A percentile compares a stretch with the other conserved stretches of the same genome.
phyloP scores from a whole-genome alignment of 1,140 invertebrate species.

The Plectrocnemia conspersa region DNA sequence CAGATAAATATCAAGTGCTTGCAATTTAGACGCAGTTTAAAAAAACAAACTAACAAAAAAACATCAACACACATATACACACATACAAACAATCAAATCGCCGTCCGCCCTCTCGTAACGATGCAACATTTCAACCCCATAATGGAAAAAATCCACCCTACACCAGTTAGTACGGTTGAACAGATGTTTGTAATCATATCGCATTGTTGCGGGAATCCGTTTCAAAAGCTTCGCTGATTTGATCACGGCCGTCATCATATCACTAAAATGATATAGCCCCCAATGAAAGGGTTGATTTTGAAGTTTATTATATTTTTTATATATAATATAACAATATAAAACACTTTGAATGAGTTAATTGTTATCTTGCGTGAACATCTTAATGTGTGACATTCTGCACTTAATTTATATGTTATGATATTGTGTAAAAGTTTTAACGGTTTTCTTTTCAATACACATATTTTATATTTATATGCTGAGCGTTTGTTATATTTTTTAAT shows the following conservation, averaged over 20 bases:
- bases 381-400: background rate
- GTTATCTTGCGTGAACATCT: background rate
- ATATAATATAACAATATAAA: no score
- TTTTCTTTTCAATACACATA: background rate
- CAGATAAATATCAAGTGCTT: slow-evolving; percentile 27
- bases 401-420: background rate
- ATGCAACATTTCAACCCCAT: background rate
- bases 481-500: no score
- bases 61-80: slow-evolving; percentile 13
- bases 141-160: slow-evolving; percentile 1
- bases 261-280: background rate
- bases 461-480: no score
- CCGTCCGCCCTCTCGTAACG: background rate
- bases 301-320: no score
- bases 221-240: slow-evolving; percentile 11
- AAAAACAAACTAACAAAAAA: slow-evolving; percentile 18
- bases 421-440: background rate
- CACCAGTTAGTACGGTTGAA: slow-evolving; percentile 15
- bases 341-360: background rate
- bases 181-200: slow-evolving; percentile 33
- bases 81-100: slow-evolving; percentile 10
- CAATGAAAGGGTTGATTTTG: background rate
- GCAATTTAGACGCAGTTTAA: slow-evolving; percentile 29
- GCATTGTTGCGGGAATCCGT: slow-evolving; percentile 22
- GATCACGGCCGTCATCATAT: slow-evolving; percentile 8